A percentile compares a stretch with the other conserved stretches of the same genome.
Evolutionary conservation across 2,888 invertebrate species (phyloP).

Genomic region (Stenolophus ochropezus): DNA sequence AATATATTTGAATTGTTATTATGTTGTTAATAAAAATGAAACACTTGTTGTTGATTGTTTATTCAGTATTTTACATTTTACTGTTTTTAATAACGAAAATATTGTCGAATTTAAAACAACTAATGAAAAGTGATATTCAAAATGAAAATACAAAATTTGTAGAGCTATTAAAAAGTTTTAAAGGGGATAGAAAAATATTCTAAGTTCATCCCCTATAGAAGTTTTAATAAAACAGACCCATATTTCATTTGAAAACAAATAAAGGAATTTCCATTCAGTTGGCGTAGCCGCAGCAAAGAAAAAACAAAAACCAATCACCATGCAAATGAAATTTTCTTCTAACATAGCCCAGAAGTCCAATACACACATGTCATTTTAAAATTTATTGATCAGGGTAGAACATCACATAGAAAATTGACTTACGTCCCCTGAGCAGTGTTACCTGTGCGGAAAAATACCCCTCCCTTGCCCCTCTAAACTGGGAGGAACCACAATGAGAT

Average conservation of each 20-base stretch:
- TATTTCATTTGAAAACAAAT: slow-evolving; percentile 32
- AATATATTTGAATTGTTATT: no score
- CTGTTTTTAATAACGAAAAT: no score
- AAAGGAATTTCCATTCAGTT: background rate
- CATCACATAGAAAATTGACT: slow-evolving; percentile 48
- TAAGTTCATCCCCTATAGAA: background rate
- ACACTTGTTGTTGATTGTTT: no score
- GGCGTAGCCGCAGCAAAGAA: background rate
- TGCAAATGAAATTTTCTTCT: slow-evolving; percentile 33
- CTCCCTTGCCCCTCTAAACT: background rate
- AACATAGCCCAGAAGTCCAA: slow-evolving; percentile 41
- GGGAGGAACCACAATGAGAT: slow-evolving; percentile 8
- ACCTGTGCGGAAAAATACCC: slow-evolving; percentile 27
- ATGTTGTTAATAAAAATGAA: no score
- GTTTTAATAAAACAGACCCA: slow-evolving; percentile 11
- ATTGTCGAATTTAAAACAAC: no score
- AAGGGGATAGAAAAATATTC: background rate
- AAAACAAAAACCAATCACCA: slow-evolving; percentile 35
- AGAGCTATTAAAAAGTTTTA: background rate
- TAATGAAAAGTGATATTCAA: no score
- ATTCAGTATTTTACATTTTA: no score
- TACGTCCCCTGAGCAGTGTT: slow-evolving; percentile 47
- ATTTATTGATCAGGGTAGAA: slow-evolving; percentile 37
- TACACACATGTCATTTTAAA: slow-evolving; percentile 51
- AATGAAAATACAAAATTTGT: no score